These are phyloP conservation scores for Cremastinae sp. DNA, from an alignment of 2,888 invertebrate species.

Conservation along the genomic window DNA sequence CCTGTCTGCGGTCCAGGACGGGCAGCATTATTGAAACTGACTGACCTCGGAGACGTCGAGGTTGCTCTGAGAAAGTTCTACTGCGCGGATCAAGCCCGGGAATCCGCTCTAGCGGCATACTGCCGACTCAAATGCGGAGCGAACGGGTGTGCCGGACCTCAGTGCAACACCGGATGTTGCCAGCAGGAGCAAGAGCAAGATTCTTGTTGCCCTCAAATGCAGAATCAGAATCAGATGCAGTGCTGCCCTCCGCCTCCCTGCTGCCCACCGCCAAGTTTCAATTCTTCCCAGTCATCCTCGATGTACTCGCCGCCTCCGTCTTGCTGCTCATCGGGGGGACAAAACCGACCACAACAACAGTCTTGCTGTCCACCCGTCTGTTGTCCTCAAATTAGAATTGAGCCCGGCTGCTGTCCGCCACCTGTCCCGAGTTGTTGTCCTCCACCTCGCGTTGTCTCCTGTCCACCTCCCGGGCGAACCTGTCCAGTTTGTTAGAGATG, in stretches of 20 bases:
- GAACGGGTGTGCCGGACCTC: conserved; percentile 41
- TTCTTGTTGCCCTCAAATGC: conserved; percentile 47
- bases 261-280: conserved; percentile 48
- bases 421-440: conserved; percentile 70
- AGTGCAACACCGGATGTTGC: conserved; percentile 31
- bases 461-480: conserved; percentile 43
- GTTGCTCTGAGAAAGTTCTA: conserved; percentile 70
- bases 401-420: conserved; percentile 61
- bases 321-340: conserved; percentile 62
- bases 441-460: conserved; percentile 24
- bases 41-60: conserved; percentile 72
- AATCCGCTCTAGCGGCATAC: conserved; percentile 72
- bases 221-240: conserved; percentile 28
- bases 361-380: conserved; percentile 9
- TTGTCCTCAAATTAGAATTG: no score
- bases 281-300: no score
- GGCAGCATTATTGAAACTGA: conserved; percentile 72
- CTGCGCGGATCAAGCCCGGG: conserved; percentile 71
- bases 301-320: conserved; percentile 53
- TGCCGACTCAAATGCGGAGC: conserved; percentile 69
- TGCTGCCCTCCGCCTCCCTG: conserved; percentile 30
- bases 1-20: conserved; percentile 76
- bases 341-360: conserved; percentile 20
- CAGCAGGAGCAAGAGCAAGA: conserved; percentile 32
- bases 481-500: conserved; percentile 45